Conservation (phyloP, 2,888 invertebrate species). For the Coelopa pilipes region DNA sequence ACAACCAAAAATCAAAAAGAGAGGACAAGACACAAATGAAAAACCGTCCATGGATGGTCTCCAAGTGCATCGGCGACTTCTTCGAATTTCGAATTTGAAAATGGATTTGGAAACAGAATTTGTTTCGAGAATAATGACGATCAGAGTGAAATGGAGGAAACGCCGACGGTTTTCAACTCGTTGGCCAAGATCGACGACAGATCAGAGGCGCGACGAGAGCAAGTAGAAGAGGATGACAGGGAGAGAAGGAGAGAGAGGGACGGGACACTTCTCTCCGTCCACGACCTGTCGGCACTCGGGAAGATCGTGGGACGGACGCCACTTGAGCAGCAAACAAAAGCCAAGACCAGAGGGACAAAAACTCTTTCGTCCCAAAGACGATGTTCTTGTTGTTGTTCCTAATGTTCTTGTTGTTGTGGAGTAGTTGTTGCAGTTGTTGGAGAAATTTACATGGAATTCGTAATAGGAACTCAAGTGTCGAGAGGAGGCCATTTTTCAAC, state of each 20-base stretch:
- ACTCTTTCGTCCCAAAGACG: background rate
- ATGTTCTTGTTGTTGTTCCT: background rate
- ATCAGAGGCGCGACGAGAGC: no score
- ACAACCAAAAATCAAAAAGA: no score
- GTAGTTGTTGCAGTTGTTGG: background rate
- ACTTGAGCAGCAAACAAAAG: background rate
- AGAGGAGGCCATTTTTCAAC: conserved; percentile 46
- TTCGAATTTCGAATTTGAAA: no score
- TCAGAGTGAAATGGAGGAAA: conserved; percentile 14
- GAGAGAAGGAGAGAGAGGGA: background rate
- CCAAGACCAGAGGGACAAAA: background rate
- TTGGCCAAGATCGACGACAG: background rate
- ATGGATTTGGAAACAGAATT: no score
- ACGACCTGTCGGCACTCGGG: background rate
- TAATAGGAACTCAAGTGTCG: conserved; percentile 36
- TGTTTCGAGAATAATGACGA: conserved; percentile 4
- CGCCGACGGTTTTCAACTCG: conserved; percentile 9
- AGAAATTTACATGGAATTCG: conserved; percentile 27
- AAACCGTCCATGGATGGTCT: no score
- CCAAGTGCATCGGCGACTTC: no score
- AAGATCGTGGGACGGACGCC: background rate
- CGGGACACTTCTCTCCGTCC: background rate
- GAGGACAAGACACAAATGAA: no score
- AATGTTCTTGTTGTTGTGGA: background rate
- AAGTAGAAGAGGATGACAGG: background rate